Evolutionary conservation across 2,888 invertebrate species (phyloP), one percentile per base, ranked within the genome.

Genomic region (Leptothorax acervorum): DNA sequence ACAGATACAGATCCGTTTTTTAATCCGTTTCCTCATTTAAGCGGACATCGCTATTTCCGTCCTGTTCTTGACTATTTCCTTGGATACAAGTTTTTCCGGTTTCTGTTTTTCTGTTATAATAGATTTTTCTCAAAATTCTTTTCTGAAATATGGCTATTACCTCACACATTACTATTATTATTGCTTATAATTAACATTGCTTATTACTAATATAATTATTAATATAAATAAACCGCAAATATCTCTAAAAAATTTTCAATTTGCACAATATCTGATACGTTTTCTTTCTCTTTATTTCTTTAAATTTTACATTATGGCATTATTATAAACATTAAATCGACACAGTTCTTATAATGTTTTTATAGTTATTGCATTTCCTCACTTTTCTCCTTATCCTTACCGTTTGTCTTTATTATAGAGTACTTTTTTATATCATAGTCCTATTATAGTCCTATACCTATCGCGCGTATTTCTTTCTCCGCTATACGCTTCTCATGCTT

Each of bases 401-500:
- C 8, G 3, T 11, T 31, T 68, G 3, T 48, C 18, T 31, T 48
- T 51, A 73, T 73, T 11, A 71, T 4, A 18, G 18, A 39, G 11
- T 11, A 55, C 0, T 39, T n/a, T 73, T 57, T 60, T 42, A 11
- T 8, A 6, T 12, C 1, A 28, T 15, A 18, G 11, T 11, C 23
- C 3, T 5, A 23, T 55, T 71, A 57, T 18, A 73, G 3, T 15
- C 9, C 1, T 39, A 35, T 35, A 39, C 4, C 4, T 23, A n/a
- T 39, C 53, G 45, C 66, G 35, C 48, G 39, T 39, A 39, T 45
- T 81, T 53, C 62, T 45, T 63, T 57, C 74, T 53, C 31, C 48
- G 60, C 68, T 71, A 55, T 42, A 53, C 53, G 48, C 66, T 57
- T 62, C 53, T 62, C 73, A 70, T 86, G 60, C 53, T 39, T 53